Base-by-base conservation (phyloP, 2,888 invertebrate species). In the Cantharis rufa region DNA sequence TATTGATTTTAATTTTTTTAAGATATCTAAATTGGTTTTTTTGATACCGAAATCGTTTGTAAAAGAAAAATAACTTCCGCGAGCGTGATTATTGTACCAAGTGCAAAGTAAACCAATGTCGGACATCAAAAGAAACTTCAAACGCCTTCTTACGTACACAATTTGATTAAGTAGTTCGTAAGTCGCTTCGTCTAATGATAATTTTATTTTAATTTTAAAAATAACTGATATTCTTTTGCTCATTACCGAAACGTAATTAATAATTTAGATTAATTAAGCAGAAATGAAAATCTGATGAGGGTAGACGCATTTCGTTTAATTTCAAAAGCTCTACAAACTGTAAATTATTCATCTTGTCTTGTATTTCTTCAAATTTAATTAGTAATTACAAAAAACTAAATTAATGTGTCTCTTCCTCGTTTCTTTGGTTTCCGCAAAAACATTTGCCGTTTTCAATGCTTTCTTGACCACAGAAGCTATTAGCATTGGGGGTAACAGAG, bases 111-210 rank as follows among this genome's bases (percentile, higher is more conserved):
- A 70, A 70, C 61, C 70, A 61, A 18, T 24, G 18, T 21, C 18
- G n/a, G 62, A 72, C 72, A 64, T 72, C 72, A 72, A 72, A 72
- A 64, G 72, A 62, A 71, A 24, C 62, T 62, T 63, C 71, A 24
- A 71, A 63, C 62, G 28, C 28, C 64, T 66, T 70, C 70, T 21
- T 24, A 66, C 64, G 16, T n/a, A 21, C 64, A n/a, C 24, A 66
- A 66, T 66, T 66, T 66, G 64, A 66, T 66, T 66, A 21, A 66
- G 64, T 66, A 66, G n/a, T 21, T n/a, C 16, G 64, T 66, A 48
- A 48, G 48, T 48, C 48, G n/a, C 48, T 48, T 48, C n/a, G 9
- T 7, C 48, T 48, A 48, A 48, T 48, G 48, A n/a, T 48, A 48
- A 48, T 48, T 48, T 48, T 48, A 48, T 48, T 48, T 48, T 48